Base-by-base conservation (phyloP, 92 coral and sea anemone species). In the Paramuricea clavata region DNA sequence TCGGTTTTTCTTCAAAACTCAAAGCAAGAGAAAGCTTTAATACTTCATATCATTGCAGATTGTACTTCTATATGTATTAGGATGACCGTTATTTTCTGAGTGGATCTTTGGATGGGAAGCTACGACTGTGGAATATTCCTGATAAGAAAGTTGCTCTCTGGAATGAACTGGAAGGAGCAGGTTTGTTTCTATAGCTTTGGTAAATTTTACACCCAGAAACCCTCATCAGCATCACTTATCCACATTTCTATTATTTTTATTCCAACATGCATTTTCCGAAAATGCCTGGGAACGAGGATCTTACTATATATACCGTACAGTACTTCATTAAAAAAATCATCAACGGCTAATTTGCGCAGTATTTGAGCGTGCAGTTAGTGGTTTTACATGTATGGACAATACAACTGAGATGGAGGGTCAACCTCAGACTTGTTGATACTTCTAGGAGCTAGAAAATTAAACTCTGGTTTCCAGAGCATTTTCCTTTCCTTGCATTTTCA, bases 111-210 rank as follows among this genome's bases (percentile, higher is more conserved):
- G 99, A 97, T 78, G 99, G 99, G 32, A 97, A 97, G 76, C 94
- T 97, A 54, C 93, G 99, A 17, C 88, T 97, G 50, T 97, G 99
- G 99, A 97, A 97, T 71, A 97, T 97, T 81, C 99, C 99, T 27
- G 99, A 97, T 74, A 97, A 97, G 86, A 97, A 97, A 69, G 99
- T 97, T 12, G 99, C 99, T 9, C 87, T 97, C 23, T 97, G 99
- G 99, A 97, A 97, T 88, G 99, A 97, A 62, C 91, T 97, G 0
- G 99, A 97, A 85, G 99, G 99, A 44, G 90, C 98, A 81, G 98
- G 98, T 95, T 74, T 25, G 42, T 71, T 36, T 3, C 19, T 8
- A 33, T 85, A 39, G 44, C 10, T 56, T 1, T 56, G 9, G 39
- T 52, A 22, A 2, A 60, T 47, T 47, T 36, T 36, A 36, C 42